Conservation (phyloP, 2,888 invertebrate species). For the Thelaira solivaga region DNA sequence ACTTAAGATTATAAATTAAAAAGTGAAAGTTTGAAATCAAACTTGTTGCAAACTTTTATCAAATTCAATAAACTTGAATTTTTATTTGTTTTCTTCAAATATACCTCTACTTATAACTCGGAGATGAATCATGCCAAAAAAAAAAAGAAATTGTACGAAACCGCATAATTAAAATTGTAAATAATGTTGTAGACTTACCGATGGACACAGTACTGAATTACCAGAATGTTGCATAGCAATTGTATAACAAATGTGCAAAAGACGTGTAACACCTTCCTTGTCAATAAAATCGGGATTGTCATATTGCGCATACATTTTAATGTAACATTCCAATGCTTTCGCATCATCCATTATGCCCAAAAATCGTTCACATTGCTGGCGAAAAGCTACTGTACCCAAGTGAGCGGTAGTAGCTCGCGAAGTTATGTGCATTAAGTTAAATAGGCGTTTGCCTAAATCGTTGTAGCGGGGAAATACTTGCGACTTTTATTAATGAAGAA, state of each 20-base stretch:
- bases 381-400: slow-evolving; percentile 82
- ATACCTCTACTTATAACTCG: no score
- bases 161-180: not conserved
- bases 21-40: no score
- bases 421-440: slow-evolving; percentile 80
- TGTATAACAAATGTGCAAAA: slow-evolving; percentile 86
- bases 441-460: slow-evolving; percentile 84
- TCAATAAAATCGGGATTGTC: slow-evolving; percentile 80
- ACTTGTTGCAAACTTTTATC: no score
- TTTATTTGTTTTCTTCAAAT: no score
- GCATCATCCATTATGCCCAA: slow-evolving; percentile 80
- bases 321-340: slow-evolving; percentile 83
- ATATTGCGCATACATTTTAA: slow-evolving; percentile 81
- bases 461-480: slow-evolving; percentile 88
- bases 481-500: slow-evolving; percentile 77
- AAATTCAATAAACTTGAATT: no score
- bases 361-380: slow-evolving; percentile 84
- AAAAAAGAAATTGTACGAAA: no score
- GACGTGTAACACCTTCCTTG: slow-evolving; percentile 81
- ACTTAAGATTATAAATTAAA: no score
- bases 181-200: slow-evolving; percentile 77
- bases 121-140: not conserved
- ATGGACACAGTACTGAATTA: slow-evolving; percentile 80
- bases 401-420: slow-evolving; percentile 81
- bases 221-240: slow-evolving; percentile 89